These are phyloP conservation scores for Andrena bicolor DNA, from an alignment of 2,888 invertebrate genomes.

Conservation along the genomic window DNA sequence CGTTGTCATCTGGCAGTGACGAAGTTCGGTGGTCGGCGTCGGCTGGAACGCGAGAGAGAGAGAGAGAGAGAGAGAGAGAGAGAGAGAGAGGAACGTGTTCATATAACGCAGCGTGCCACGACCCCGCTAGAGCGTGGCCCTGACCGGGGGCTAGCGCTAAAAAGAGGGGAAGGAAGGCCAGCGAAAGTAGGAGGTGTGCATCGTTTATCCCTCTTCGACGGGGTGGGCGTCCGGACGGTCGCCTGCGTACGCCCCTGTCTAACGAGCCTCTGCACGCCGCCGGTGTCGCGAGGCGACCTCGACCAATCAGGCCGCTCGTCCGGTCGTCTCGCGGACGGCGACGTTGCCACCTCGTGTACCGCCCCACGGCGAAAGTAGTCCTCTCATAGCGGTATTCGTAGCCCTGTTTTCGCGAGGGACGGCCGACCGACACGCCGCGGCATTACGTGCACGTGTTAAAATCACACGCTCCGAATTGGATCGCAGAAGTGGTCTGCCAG, in stretches of 20 bases:
- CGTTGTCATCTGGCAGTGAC: conserved; percentile 11
- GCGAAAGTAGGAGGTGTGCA: conserved; percentile 73
- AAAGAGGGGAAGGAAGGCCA: conserved; percentile 69
- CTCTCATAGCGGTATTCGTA: conserved; percentile 63
- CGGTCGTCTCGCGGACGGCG: conserved; percentile 77
- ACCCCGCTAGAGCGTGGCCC: conserved; percentile 44
- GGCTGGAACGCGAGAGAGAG: not conserved
- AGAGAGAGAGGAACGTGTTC: not conserved
- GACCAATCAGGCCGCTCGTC: conserved; percentile 68
- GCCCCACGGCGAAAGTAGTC: conserved; percentile 71
- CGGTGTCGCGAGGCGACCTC: conserved; percentile 33
- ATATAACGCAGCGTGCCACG: conserved; percentile 28
- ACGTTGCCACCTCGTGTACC: conserved; percentile 84
- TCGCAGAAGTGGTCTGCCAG: conserved; percentile 21
- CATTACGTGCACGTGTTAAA: conserved; percentile 63
- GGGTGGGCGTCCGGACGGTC: conserved; percentile 79
- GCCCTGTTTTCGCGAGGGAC: conserved; percentile 66
- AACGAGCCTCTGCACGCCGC: conserved; percentile 61
- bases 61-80: not conserved
- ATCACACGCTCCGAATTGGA: conserved; percentile 55
- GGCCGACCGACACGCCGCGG: conserved; percentile 49
- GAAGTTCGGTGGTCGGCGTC: not conserved
- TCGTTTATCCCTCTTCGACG: conserved; percentile 73
- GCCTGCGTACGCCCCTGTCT: conserved; percentile 80
- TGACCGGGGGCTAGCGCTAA: conserved; percentile 52